Base-by-base conservation (phyloP, 2,797 vertebrate genomes). In the Sebastes diaconus region DNA sequence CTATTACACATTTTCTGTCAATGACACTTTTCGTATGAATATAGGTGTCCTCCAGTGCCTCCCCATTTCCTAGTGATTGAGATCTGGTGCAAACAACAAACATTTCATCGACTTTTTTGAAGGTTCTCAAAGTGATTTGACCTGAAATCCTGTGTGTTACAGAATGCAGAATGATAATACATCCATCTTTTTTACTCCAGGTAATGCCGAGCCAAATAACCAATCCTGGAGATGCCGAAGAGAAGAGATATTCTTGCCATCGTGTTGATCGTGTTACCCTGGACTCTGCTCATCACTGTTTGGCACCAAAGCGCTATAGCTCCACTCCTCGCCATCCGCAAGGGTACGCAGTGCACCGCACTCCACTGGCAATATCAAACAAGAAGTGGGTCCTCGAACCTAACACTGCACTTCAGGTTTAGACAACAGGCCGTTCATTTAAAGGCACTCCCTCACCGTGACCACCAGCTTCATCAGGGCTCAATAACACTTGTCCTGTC, bases 151-250 rank as follows among this genome's bases (percentile, higher is more conserved):
- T 2, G 4, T 9, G 11, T 27, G 4, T 52, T 16, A 13, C 10
- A 12, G 52, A 59, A n/a, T n/a, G 3, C 10, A n/a, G 14, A 55
- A 66, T 55, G 2, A 34, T 29, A 50, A 25, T 0, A 3, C 13
- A 3, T 61, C 27, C 18, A 2, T 52, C 2, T 58, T 55, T 63
- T 39, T 36, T 36, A 20, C 22, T 70, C 46, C 96, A 99, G 98
- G 97, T 98, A 97, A 99, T 97, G 97, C 97, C 95, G 96, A 98
- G 96, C 97, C 96, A 96, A 96, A 97, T 96, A 96, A 95, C 96
- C 97, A 97, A 95, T 95, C 96, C 97, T 97, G 97, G 98, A 99
- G 97, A 99, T 99, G 98, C 97, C 97, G 97, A 99, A 99, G 94
- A 97, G 98, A 98, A 97, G 98, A 96, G 98, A 99, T 96, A 97